These are phyloP conservation scores for Mythimna pallens DNA, from an alignment of 2,888 invertebrate genomes.

Conservation along the genomic window DNA sequence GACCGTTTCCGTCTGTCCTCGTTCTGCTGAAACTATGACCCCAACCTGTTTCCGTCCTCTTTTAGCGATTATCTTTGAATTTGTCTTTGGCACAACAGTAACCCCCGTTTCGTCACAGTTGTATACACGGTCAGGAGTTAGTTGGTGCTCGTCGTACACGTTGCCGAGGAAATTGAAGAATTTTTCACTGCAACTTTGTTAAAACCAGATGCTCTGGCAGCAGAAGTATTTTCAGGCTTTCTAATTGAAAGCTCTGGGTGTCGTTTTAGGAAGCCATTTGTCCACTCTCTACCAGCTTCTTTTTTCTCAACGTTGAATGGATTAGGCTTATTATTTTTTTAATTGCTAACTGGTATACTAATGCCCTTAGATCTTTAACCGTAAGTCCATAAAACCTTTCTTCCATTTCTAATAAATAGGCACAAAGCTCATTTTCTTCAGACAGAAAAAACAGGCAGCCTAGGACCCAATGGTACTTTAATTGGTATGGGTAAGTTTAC, in stretches of 20 bases:
- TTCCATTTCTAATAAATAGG: constrained; percentile 45
- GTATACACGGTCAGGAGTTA: no score
- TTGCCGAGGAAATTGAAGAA: constrained; percentile 51
- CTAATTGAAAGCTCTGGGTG: constrained; percentile 49
- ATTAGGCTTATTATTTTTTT: constrained; percentile 65
- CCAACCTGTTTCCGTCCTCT: no score
- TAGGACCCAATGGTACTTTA: no score
- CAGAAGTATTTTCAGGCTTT: no score
- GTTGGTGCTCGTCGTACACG: no score
- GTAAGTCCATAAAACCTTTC: constrained; percentile 33
- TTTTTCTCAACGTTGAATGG: constrained; percentile 60
- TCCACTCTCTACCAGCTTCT: constrained; percentile 43
- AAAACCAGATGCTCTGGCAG: constrained; percentile 63
- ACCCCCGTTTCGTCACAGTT: no score
- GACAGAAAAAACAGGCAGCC: no score
- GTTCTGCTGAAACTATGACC: no score
- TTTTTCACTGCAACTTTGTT: constrained; percentile 65
- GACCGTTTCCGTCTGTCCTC: no score
- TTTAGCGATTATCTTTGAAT: no score
- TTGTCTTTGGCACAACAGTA: no score
- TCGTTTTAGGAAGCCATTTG: constrained; percentile 63
- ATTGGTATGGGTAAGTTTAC: no score
- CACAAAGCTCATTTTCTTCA: constrained; percentile 29
- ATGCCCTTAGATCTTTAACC: constrained; percentile 55
- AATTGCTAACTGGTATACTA: constrained; percentile 35